Evolutionary conservation across 1,140 invertebrate genomes (phyloP).

Genomic region (Triops longicaudatus): DNA sequence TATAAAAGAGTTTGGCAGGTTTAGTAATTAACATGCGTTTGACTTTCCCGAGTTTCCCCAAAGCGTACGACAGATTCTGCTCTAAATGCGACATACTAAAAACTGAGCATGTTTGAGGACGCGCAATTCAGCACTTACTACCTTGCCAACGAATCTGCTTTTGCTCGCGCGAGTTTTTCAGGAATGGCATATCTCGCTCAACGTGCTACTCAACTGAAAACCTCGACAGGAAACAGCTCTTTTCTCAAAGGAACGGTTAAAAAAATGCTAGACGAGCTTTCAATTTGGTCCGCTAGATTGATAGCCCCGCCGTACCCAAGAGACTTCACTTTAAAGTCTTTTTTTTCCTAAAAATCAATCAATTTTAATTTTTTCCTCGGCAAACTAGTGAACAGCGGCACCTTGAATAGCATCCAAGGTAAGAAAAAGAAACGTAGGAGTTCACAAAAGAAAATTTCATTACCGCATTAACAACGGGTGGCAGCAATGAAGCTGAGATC

Average conservation of each 20-base stretch:
- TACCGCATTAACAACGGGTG: conserved; percentile 78
- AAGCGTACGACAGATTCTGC: no score
- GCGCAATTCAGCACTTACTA: no score
- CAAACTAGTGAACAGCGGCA: neutral
- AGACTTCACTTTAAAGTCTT: neutral
- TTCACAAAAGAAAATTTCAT: conserved; percentile 37
- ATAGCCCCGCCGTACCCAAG: neutral
- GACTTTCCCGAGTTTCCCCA: no score
- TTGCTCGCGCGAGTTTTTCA: no score
- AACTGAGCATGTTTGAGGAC: no score
- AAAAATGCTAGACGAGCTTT: neutral
- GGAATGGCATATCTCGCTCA: no score
- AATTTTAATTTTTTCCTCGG: neutral
- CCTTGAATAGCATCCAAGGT: conserved; percentile 32
- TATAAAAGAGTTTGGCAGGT: no score
- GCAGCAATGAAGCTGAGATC: conserved; percentile 74
- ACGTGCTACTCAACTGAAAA: no score
- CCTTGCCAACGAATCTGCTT: no score
- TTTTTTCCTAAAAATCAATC: neutral
- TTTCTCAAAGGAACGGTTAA: neutral
- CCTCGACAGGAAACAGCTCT: neutral
- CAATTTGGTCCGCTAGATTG: neutral
- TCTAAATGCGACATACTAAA: no score
- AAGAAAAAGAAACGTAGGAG: conserved; percentile 30
- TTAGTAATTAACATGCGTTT: no score